Percentiles rank a stretch among this genome's conserved stretches.
Conservation (phyloP, 1,140 invertebrate species). For the Drosophila grimshawi region DNA sequence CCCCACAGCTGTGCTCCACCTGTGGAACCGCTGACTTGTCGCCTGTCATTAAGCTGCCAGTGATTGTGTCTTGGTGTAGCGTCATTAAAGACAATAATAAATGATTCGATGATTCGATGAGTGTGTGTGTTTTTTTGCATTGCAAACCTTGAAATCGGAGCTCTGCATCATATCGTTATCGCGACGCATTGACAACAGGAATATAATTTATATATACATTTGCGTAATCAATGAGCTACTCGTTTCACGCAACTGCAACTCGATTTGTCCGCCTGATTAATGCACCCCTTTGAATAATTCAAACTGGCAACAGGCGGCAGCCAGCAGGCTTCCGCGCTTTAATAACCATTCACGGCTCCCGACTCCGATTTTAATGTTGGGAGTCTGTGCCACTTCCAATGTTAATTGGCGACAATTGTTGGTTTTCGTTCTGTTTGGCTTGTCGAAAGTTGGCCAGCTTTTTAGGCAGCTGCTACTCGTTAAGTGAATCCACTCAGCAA, state of each 20-base stretch:
- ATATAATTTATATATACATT: constrained; percentile 65
- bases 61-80: constrained; percentile 28
- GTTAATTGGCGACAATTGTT: constrained; percentile 78
- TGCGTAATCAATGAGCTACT: constrained; percentile 68
- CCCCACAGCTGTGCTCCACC: constrained; percentile 14
- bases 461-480: constrained; percentile 22
- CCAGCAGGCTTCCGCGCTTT: constrained; percentile 14
- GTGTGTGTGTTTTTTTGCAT: constrained; percentile 30
- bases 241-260: constrained; percentile 64
- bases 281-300: constrained; percentile 42
- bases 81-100: constrained; percentile 66
- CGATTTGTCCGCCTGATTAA: constrained; percentile 72
- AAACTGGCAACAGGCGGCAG: constrained; percentile 5
- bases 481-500: constrained; percentile 3
- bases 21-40: constrained; percentile 66
- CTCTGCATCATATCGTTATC: constrained; percentile 37
- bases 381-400: constrained; percentile 22
- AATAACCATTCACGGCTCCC: constrained; percentile 14
- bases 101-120: constrained; percentile 49
- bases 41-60: constrained; percentile 65
- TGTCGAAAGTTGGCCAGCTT: constrained; percentile 54
- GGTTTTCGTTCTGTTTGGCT: constrained; percentile 34
- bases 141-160: constrained; percentile 68
- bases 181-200: constrained; percentile 42
- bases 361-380: constrained; percentile 2